Base-by-base conservation (phyloP, 1,140 invertebrate species). In the Orchesella cincta region DNA sequence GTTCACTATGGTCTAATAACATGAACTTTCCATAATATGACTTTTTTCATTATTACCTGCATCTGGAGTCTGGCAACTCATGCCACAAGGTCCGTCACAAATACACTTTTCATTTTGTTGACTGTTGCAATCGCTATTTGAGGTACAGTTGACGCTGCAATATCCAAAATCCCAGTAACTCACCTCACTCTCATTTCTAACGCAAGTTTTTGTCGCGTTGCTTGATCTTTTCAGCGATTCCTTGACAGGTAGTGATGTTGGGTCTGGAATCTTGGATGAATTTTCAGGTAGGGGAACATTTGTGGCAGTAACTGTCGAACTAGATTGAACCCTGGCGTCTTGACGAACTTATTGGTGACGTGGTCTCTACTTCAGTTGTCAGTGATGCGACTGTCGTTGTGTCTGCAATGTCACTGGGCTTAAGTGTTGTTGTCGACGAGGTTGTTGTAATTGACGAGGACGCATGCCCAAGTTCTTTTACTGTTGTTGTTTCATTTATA, bases 101-200 rank as follows among this genome's bases (percentile, higher is more conserved):
- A 67, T 33, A n/a, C 62, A 67, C n/a, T 33, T 8, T 23, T 67
- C 62, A 29, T 67, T 67, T 23, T 57, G 54, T n/a, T 57, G 54
- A 29, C 1, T 67, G n/a, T 67, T 67, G 62, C 62, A 67, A 5
- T 67, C 31, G 1, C 2, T 29, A 33, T 67, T 33, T 33, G 31
- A 29, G 12, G 62, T 31, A 23, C 62, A 67, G 31, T 67, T 67
- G 3, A 31, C 33, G 3, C 28, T 23, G 23, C 62, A 67, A 29
- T 67, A 67, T 3, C 62, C 62, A 33, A 67, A 67, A 23, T 67
- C 62, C 62, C 62, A 67, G 29, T 31, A 67, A 33, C 31, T 67
- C 31, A 67, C 62, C 14, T 31, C 31, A 33, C 62, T 67, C 14
- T 67, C 62, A 33, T 67, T 67, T 5, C 62, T 8, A 29, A 29